Percentiles rank a stretch among this genome's conserved stretches.
phyloP scores from a whole-genome alignment of 2,888 invertebrate genomes.

The Drosophila subquinaria region DNA sequence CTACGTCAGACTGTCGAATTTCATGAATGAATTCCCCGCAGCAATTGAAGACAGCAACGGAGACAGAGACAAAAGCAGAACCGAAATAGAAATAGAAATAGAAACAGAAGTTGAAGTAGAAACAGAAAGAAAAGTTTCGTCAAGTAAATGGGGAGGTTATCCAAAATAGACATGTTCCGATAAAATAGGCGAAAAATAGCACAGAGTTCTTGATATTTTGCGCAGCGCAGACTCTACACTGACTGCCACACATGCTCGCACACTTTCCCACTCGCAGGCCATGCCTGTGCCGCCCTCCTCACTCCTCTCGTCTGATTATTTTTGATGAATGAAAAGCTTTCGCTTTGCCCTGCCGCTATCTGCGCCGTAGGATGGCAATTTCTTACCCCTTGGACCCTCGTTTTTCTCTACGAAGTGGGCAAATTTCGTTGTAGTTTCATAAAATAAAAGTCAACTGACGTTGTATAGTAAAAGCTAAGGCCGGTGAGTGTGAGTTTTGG shows the following conservation, averaged over 20 bases:
- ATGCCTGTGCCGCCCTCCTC: constrained; percentile 8
- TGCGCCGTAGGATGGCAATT: constrained; percentile 21
- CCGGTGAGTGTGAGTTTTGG: constrained; percentile 22
- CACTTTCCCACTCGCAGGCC: constrained; percentile 11
- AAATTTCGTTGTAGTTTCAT: constrained; percentile 32
- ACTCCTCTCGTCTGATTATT: constrained; percentile 58
- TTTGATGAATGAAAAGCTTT: constrained; percentile 84
- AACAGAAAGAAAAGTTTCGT: constrained; percentile 63
- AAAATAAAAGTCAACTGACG: constrained; percentile 55
- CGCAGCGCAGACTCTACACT: constrained; percentile 72
- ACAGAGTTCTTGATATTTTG: constrained; percentile 46
- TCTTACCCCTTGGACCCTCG: constrained; percentile 3
- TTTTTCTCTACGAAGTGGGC: constrained; percentile 12
- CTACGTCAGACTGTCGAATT: constrained; percentile 66
- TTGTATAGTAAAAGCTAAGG: constrained; percentile 61
- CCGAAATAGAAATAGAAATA: constrained; percentile 33
- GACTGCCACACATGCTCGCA: constrained; percentile 19
- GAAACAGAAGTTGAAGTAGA: constrained; percentile 11
- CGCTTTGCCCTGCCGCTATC: constrained; percentile 58
- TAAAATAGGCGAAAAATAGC: constrained; percentile 67
- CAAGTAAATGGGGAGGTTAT: constrained; percentile 49
- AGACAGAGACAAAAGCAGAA: constrained; percentile 25
- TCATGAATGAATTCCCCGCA: constrained; percentile 71
- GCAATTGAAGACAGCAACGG: constrained; percentile 58
- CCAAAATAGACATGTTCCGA: constrained; percentile 61